phyloP scores from a whole-genome alignment of 2,888 invertebrate genomes.

The Sturmia bella region DNA sequence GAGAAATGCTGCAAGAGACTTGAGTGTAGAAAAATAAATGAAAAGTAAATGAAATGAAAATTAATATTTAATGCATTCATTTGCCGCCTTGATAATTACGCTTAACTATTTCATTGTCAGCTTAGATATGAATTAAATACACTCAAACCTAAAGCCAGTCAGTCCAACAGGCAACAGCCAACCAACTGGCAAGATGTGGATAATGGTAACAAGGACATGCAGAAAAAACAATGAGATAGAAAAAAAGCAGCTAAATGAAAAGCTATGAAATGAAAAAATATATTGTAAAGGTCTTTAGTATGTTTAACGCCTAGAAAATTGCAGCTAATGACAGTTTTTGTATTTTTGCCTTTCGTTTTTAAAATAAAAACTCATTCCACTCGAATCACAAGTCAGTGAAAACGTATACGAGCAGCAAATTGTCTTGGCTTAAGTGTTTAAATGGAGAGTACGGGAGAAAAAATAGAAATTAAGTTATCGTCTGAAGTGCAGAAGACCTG shows the following conservation, averaged over 20 bases:
- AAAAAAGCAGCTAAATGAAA: conserved; percentile 37
- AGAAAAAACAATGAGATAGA: conserved; percentile 4
- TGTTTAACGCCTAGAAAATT: conserved; percentile 71
- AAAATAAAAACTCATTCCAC: conserved; percentile 48
- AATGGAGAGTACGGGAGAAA: conserved; percentile 11
- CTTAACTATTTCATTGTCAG: conserved; percentile 77
- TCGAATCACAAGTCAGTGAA: conserved; percentile 27
- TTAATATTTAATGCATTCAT: conserved; percentile 74
- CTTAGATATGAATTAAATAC: conserved; percentile 72
- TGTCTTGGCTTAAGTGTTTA: conserved; percentile 56
- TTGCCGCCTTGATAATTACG: conserved; percentile 76
- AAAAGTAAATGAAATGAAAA: conserved; percentile 52
- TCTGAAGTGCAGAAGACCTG: conserved; percentile 58
- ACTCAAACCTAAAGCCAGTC: conserved; percentile 49
- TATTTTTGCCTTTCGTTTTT: neutral
- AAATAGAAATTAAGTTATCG: conserved; percentile 30
- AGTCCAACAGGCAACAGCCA: too few species aligned
- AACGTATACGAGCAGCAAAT: conserved; percentile 58
- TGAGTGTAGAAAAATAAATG: neutral
- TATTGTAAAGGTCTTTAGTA: conserved; percentile 54
- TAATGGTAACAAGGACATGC: conserved; percentile 44
- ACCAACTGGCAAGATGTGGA: conserved; percentile 30
- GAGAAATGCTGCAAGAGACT: conserved; percentile 28
- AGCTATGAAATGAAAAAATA: conserved; percentile 46
- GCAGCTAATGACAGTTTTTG: conserved; percentile 65